These are phyloP conservation scores for Torymus tubicola DNA, from an alignment of 2,888 invertebrate species.

Conservation along the genomic window DNA sequence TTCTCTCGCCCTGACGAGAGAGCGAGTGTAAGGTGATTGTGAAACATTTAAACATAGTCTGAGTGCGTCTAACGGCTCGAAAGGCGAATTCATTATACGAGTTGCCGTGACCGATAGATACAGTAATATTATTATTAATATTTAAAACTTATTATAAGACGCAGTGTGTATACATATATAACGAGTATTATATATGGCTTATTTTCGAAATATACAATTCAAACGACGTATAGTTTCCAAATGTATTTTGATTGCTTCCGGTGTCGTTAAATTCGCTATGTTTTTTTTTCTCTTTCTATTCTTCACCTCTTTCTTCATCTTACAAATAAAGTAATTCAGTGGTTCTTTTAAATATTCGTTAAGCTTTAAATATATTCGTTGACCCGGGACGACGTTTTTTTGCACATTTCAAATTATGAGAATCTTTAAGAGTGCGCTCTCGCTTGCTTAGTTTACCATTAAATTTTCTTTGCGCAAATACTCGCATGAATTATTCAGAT, in stretches of 20 bases:
- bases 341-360: constrained; percentile 5
- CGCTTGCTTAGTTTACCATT: constrained; percentile 28
- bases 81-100: too few species aligned
- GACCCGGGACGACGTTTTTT: constrained; percentile 42
- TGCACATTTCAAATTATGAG: constrained; percentile 27
- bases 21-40: too few species aligned
- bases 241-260: not conserved
- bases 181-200: too few species aligned
- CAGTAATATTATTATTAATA: too few species aligned
- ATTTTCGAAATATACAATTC: constrained; percentile 3
- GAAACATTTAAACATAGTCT: too few species aligned
- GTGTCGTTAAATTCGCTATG: constrained; percentile 36
- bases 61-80: too few species aligned
- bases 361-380: constrained; percentile 46
- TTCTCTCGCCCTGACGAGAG: too few species aligned
- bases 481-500: constrained; percentile 32
- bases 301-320: too few species aligned
- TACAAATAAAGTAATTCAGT: constrained; percentile 31
- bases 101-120: too few species aligned
- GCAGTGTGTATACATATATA: too few species aligned
- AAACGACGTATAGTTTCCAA: not conserved
- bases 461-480: constrained; percentile 38
- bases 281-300: not conserved
- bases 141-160: too few species aligned
- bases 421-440: constrained; percentile 11